These are phyloP conservation scores for Bradynema listronoti DNA, from an alignment of 1,140 invertebrate genomes.

Conservation along the genomic window DNA sequence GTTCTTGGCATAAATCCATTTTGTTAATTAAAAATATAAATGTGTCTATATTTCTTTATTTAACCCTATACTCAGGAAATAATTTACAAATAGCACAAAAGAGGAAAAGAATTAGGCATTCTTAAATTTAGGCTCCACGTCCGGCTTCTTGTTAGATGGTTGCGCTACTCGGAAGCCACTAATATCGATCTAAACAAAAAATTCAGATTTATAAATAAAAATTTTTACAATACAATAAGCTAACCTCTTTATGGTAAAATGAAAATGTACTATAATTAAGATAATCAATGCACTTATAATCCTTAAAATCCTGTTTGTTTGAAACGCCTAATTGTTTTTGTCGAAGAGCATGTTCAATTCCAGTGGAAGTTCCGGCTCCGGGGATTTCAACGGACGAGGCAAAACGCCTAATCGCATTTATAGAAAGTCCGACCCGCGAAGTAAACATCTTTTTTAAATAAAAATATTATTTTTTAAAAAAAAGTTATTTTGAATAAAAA, in stretches of 20 bases:
- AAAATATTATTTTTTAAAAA: no score
- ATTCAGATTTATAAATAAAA: slow-evolving; percentile 1
- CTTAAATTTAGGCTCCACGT: slow-evolving; percentile 36
- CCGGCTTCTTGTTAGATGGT: slow-evolving; percentile 42
- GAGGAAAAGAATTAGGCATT: not conserved
- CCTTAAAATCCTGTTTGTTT: slow-evolving; percentile 38
- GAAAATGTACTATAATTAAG: slow-evolving; percentile 41
- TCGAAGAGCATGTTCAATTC: slow-evolving; percentile 41
- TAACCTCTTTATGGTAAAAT: slow-evolving; percentile 38
- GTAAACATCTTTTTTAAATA: no score
- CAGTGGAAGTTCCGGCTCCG: slow-evolving; percentile 25
- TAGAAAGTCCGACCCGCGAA: no score
- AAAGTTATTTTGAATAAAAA: no score
- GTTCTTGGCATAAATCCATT: no score
- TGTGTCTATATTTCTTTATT: no score
- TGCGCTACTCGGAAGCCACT: slow-evolving; percentile 32
- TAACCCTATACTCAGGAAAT: slow-evolving; percentile 6
- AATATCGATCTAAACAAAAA: slow-evolving; percentile 32
- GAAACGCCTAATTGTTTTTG: slow-evolving; percentile 25
- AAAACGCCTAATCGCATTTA: no score
- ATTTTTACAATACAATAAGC: slow-evolving; percentile 9
- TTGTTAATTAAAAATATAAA: no score
- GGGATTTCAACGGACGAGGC: no score
- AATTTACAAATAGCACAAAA: not conserved
- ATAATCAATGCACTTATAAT: slow-evolving; percentile 44